Conservation (phyloP, 2,113 vertebrate species). For the Pao palembangensis region DNA sequence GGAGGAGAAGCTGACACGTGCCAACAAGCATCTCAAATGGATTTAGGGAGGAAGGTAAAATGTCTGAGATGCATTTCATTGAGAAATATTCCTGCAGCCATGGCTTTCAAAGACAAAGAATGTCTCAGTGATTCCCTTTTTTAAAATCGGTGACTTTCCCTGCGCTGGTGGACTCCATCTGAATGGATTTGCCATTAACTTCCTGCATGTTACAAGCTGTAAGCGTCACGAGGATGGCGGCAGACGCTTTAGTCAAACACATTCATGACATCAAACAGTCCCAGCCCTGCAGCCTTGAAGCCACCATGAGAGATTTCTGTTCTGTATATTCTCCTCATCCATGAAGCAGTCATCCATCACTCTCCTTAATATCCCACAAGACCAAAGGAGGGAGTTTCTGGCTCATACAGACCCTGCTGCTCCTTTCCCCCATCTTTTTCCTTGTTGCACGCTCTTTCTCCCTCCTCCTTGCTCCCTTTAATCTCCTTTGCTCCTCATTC, state of each 20-base stretch:
- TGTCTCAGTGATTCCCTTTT: background rate
- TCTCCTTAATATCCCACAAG: conserved; percentile 35
- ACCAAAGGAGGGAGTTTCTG: conserved; percentile 23
- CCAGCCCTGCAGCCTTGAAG: conserved; percentile 24
- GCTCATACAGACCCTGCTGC: conserved; percentile 22
- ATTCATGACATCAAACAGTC: conserved; percentile 20
- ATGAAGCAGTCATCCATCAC: conserved; percentile 34
- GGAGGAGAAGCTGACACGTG: conserved; percentile 22
- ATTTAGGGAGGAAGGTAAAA: conserved; percentile 33
- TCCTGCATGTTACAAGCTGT: conserved; percentile 1
- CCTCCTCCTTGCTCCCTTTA: conserved; percentile 16
- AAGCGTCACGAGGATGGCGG: background rate
- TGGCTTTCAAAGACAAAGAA: conserved; percentile 6
- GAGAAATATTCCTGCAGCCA: conserved; percentile 5
- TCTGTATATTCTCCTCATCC: conserved; percentile 9
- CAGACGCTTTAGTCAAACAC: background rate
- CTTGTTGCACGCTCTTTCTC: conserved; percentile 16
- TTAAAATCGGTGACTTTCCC: conserved; percentile 8
- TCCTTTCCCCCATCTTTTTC: conserved; percentile 27
- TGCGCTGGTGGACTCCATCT: background rate
- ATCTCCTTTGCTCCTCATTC: conserved; percentile 45
- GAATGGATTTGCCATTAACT: background rate
- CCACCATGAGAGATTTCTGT: conserved; percentile 9
- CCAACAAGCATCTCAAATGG: conserved; percentile 39
- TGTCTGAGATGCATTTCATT: conserved; percentile 39